These are phyloP conservation scores for Catostylus mosaicus DNA, from an alignment of 30 jellyfish, hydroid and myxozoan genomes.

Conservation along the genomic window DNA sequence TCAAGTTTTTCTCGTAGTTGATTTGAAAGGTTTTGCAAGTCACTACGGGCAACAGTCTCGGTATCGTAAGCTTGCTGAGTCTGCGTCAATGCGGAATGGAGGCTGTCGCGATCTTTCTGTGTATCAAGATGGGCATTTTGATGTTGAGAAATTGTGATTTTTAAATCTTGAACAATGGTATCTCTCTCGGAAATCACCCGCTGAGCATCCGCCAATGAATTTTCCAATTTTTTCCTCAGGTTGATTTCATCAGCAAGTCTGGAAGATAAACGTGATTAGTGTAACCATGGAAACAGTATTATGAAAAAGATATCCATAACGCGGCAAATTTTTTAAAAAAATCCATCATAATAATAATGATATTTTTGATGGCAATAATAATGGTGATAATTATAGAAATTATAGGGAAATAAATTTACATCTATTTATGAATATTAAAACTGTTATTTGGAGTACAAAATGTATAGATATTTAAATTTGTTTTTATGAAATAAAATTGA, in stretches of 20 bases:
- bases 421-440: too few species aligned
- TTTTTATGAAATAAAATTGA: too few species aligned
- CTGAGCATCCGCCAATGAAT: slow-evolving; percentile 95
- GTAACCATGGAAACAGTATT: too few species aligned
- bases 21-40: slow-evolving; percentile 62
- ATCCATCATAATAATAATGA: not conserved
- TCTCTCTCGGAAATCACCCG: slow-evolving; percentile 87
- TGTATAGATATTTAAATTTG: too few species aligned
- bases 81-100: slow-evolving; percentile 63
- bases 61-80: slow-evolving; percentile 70
- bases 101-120: slow-evolving; percentile 80
- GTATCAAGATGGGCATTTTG: slow-evolving; percentile 93
- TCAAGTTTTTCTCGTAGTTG: slow-evolving; percentile 76
- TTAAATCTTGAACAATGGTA: slow-evolving; percentile 62
- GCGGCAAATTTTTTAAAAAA: not conserved
- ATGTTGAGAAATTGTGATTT: slow-evolving; percentile 86
- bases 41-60: slow-evolving; percentile 84
- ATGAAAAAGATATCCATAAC: not conserved
- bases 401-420: too few species aligned
- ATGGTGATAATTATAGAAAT: not conserved
- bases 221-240: slow-evolving; percentile 75
- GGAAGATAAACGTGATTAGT: too few species aligned
- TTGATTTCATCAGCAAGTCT: slow-evolving; percentile 79
- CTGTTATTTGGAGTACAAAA: too few species aligned
- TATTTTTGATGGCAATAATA: not conserved